Conservation (phyloP, 2,888 invertebrate species). For the Helleia helle region DNA sequence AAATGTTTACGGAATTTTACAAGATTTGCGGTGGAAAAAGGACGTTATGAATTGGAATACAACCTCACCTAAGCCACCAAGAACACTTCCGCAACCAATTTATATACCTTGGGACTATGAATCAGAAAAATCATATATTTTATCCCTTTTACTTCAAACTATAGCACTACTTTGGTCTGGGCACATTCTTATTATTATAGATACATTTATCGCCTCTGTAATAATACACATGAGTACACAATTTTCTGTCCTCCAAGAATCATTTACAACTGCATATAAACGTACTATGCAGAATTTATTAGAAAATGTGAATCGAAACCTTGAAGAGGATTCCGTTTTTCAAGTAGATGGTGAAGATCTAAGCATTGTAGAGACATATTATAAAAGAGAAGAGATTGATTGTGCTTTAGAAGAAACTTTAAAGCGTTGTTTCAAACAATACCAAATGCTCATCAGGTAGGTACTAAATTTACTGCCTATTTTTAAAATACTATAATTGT, state of each 20-base stretch:
- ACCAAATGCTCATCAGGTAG: constrained; percentile 54
- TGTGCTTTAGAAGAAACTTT: constrained; percentile 39
- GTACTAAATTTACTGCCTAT: constrained; percentile 49
- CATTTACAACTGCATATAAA: constrained; percentile 47
- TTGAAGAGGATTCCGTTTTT: constrained; percentile 19
- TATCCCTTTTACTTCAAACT: constrained; percentile 52
- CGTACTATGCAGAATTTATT: constrained; percentile 40
- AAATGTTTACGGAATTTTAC: constrained; percentile 48
- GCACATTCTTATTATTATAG: constrained; percentile 61
- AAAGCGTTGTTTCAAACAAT: constrained; percentile 50
- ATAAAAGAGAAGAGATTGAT: constrained; percentile 41
- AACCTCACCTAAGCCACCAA: constrained; percentile 32
- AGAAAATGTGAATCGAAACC: constrained; percentile 21
- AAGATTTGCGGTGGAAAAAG: constrained; percentile 51
- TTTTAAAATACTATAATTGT: constrained; percentile 43
- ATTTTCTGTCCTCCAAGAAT: constrained; percentile 50
- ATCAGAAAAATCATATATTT: constrained; percentile 40
- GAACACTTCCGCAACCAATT: constrained; percentile 58
- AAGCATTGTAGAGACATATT: constrained; percentile 33
- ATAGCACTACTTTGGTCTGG: constrained; percentile 61
- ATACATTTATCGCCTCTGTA: constrained; percentile 58
- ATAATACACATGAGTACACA: constrained; percentile 62
- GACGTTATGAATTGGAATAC: constrained; percentile 38
- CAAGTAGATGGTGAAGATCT: constrained; percentile 22
- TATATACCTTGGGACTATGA: constrained; percentile 65